These are phyloP conservation scores for Drosophila melanica DNA, from an alignment of 1,140 invertebrate genomes.

Conservation along the genomic window DNA sequence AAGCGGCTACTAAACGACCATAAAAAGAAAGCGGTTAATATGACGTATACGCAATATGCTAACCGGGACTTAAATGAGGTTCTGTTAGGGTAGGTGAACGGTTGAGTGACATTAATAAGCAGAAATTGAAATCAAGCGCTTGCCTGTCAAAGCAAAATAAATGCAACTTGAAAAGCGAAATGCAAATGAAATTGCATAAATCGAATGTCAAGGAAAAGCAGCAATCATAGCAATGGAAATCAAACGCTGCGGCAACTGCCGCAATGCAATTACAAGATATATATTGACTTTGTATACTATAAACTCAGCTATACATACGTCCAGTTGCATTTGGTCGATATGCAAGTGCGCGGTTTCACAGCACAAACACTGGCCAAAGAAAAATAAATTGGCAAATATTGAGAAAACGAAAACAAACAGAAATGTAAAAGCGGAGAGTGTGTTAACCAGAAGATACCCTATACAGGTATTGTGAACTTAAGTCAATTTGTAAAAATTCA, in stretches of 20 bases:
- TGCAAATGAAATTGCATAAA: constrained; percentile 24
- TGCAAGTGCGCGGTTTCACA: constrained; percentile 41
- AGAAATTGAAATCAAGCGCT: constrained; percentile 27
- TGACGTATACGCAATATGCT: constrained; percentile 49
- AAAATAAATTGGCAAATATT: constrained; percentile 55
- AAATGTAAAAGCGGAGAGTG: not conserved
- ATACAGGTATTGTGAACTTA: no score
- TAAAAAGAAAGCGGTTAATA: constrained; percentile 25
- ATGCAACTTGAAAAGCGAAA: not conserved
- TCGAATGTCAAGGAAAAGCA: constrained; percentile 22
- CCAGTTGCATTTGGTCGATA: constrained; percentile 25
- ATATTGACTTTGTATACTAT: not conserved
- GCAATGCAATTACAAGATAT: constrained; percentile 10
- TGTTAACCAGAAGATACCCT: constrained; percentile 3
- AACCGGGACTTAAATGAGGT: not conserved
- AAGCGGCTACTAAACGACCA: constrained; percentile 26
- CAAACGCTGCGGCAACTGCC: no score
- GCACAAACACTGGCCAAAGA: constrained; percentile 54
- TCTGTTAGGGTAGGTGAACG: constrained; percentile 1
- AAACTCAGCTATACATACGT: constrained; percentile 2
- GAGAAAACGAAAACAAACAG: constrained; percentile 17
- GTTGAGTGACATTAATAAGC: constrained; percentile 35
- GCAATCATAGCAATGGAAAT: constrained; percentile 4
- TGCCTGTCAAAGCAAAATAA: not conserved
- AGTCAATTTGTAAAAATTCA: no score